phyloP scores from a whole-genome alignment of 2,113 vertebrate species.

The Prunella fulvescens region DNA sequence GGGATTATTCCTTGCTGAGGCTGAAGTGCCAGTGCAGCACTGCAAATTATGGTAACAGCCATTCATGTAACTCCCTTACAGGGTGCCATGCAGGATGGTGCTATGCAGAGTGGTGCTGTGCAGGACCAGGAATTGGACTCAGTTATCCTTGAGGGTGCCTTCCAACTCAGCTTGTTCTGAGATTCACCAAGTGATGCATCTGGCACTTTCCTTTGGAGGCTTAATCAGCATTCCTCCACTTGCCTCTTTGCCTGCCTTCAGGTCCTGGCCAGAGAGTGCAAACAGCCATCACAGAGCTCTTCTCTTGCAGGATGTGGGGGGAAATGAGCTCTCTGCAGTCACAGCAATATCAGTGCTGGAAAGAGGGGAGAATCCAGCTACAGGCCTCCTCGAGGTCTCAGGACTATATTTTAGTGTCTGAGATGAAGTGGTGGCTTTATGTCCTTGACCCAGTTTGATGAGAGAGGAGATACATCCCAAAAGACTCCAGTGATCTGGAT shows the following conservation, averaged over 20 bases:
- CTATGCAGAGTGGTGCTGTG: not conserved
- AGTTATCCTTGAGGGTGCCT: not conserved
- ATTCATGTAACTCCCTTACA: not conserved
- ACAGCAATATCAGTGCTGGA: not conserved
- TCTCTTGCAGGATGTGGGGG: not conserved
- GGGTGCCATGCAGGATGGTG: not conserved
- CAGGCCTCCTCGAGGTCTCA: not conserved
- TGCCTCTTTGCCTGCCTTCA: not conserved
- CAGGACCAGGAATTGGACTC: not conserved
- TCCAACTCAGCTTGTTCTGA: not conserved
- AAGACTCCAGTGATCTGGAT: not conserved
- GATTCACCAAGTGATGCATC: not conserved
- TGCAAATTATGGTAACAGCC: not conserved
- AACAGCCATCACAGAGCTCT: not conserved
- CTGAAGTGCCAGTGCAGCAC: not conserved
- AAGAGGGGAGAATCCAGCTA: not conserved
- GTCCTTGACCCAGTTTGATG: not conserved
- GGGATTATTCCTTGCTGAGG: not conserved
- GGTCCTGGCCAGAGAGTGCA: not conserved
- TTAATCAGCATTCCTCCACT: not conserved
- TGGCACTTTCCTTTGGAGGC: not conserved
- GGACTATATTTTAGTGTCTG: not conserved
- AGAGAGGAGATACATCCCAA: not conserved
- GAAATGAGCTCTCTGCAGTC: not conserved
- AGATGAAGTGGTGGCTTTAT: not conserved